A percentile compares a stretch with the other conserved stretches of the same genome.
phyloP scores from a whole-genome alignment of 2,888 invertebrate genomes.

The Onthophagus sagittarius region DNA sequence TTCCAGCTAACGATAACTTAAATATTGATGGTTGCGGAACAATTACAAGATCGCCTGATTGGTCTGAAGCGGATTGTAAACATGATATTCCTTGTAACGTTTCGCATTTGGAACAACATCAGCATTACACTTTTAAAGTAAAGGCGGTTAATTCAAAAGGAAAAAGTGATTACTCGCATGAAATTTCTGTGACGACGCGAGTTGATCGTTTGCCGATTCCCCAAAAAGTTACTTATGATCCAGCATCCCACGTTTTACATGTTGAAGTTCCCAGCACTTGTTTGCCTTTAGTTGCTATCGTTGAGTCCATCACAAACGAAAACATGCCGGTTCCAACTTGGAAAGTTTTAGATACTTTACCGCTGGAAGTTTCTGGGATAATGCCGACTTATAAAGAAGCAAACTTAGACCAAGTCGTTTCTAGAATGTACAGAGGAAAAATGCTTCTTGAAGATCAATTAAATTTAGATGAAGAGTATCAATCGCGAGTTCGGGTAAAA shows the following conservation, averaged over 20 bases:
- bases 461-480: conserved; percentile 58
- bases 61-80: conserved; percentile 83
- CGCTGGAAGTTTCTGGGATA: conserved; percentile 67
- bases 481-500: conserved; percentile 71
- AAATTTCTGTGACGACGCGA: conserved; percentile 75
- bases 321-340: conserved; percentile 57
- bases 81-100: conserved; percentile 86
- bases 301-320: conserved; percentile 64
- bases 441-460: conserved; percentile 56
- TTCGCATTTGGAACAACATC: conserved; percentile 79
- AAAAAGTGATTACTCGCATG: conserved; percentile 77
- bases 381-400: conserved; percentile 68
- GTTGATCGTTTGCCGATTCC: conserved; percentile 81
- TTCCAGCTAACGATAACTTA: conserved; percentile 59
- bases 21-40: conserved; percentile 60
- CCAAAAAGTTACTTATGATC: conserved; percentile 78
- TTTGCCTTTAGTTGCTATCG: conserved; percentile 70
- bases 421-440: conserved; percentile 51
- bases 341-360: conserved; percentile 71
- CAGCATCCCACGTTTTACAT: conserved; percentile 68
- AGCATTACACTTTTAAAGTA: conserved; percentile 80
- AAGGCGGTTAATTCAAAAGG: conserved; percentile 87
- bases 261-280: conserved; percentile 79
- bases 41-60: conserved; percentile 60
- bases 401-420: conserved; percentile 60